Evolutionary conservation across 1,140 invertebrate species (phyloP).

Genomic region (Planococcus citri): DNA sequence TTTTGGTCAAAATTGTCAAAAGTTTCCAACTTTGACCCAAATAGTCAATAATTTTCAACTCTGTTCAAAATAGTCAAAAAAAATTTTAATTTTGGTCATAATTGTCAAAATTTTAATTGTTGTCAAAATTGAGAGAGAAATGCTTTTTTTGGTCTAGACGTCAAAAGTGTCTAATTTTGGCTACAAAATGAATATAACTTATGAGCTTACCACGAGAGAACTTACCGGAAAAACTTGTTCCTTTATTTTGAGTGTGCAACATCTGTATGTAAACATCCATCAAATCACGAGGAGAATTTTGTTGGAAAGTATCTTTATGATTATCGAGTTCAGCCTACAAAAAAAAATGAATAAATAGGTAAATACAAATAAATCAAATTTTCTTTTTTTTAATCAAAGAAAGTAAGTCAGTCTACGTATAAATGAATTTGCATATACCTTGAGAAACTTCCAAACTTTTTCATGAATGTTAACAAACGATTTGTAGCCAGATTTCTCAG

Average conservation of each 20-base stretch:
- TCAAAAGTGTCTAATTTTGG: too few relatives aligned
- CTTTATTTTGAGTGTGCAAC: slow-evolving; percentile 37
- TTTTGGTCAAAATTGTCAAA: too few relatives aligned
- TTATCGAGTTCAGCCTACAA: slow-evolving; percentile 51
- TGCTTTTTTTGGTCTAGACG: too few relatives aligned
- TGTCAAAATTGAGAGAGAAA: too few relatives aligned
- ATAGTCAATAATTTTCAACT: too few relatives aligned
- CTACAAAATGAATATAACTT: too few relatives aligned
- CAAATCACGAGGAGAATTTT: slow-evolving; percentile 55
- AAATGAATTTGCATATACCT: slow-evolving; percentile 30
- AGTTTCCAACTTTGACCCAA: too few relatives aligned
- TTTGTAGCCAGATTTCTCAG: slow-evolving; percentile 60
- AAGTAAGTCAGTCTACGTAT: not conserved
- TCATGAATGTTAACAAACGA: slow-evolving; percentile 53
- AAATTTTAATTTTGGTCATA: too few relatives aligned
- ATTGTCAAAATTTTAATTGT: too few relatives aligned
- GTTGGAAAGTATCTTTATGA: slow-evolving; percentile 54
- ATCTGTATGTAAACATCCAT: slow-evolving; percentile 72
- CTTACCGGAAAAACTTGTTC: slow-evolving; percentile 35
- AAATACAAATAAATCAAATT: slow-evolving; percentile 18
- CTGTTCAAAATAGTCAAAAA: too few relatives aligned
- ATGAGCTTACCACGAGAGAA: not conserved
- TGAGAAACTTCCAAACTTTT: slow-evolving; percentile 54
- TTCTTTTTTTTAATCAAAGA: not conserved
- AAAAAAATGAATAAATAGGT: too few relatives aligned